Percentiles rank a stretch among this genome's conserved stretches.
Conservation (phyloP, 1,140 invertebrate genomes). For the Eulimnadia texana region DNA sequence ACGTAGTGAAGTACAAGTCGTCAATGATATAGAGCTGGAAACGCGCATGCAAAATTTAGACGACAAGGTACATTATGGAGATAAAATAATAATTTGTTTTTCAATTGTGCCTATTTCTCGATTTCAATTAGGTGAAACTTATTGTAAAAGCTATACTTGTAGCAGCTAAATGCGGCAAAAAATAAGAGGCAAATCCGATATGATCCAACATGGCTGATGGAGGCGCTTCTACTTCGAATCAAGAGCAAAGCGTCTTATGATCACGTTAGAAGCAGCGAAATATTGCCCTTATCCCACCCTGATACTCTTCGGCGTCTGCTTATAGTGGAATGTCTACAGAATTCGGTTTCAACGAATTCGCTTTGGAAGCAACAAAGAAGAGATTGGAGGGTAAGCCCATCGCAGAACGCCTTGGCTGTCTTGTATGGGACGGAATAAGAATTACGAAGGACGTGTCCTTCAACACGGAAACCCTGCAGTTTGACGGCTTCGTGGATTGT, state of each 20-base stretch:
- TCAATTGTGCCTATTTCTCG: no score
- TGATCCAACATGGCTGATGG: constrained; percentile 3
- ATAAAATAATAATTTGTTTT: no score
- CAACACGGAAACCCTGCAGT: background rate
- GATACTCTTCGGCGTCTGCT: background rate
- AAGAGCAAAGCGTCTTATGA: constrained; percentile 4
- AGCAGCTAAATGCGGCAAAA: no score
- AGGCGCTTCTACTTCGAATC: constrained; percentile 3
- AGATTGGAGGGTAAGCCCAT: background rate
- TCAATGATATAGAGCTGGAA: no score
- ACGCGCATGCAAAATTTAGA: no score
- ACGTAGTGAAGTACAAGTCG: no score
- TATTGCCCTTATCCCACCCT: constrained; percentile 8
- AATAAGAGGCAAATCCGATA: background rate
- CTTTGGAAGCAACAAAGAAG: background rate
- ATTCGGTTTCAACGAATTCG: constrained; percentile 11
- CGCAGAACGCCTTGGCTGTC: background rate
- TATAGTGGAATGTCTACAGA: background rate
- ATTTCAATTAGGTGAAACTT: no score
- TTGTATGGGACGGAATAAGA: background rate
- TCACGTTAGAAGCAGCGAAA: background rate
- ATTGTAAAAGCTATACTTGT: no score
- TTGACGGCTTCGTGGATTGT: constrained; percentile 7
- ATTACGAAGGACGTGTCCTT: background rate
- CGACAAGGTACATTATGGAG: no score